Percentiles rank a stretch among this genome's conserved stretches.
Evolutionary conservation across 2,888 invertebrate species (phyloP).

Genomic region (Capitulum mitella): DNA sequence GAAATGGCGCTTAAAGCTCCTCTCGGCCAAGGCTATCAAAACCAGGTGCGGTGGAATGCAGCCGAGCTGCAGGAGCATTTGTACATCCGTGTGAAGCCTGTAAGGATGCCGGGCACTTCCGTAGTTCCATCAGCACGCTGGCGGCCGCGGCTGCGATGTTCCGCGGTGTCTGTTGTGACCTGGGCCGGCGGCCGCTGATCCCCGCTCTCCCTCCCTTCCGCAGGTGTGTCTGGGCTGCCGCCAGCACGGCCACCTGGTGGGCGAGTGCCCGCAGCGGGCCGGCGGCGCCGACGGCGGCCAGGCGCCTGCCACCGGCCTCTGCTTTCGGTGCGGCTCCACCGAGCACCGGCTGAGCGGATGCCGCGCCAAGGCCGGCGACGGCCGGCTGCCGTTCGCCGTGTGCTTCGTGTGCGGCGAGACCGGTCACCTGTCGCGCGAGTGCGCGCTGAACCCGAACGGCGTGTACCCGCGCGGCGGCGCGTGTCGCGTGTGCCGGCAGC

Average conservation of each 20-base stretch:
- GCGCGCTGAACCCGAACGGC: conserved; percentile 79
- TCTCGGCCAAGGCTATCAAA: no score
- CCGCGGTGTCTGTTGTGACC: no score
- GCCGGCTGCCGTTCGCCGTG: conserved; percentile 50
- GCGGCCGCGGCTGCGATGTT: no score
- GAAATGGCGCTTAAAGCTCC: no score
- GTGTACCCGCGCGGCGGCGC: conserved; percentile 75
- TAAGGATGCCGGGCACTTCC: no score
- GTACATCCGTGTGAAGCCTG: no score
- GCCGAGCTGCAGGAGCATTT: no score
- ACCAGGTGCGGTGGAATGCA: no score
- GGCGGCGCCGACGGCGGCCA: conserved; percentile 35
- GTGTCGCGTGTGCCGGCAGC: conserved; percentile 75
- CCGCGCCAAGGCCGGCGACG: conserved; percentile 31
- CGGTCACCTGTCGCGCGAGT: conserved; percentile 80
- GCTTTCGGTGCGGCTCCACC: conserved; percentile 83
- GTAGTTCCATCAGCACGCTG: no score
- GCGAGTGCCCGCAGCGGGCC: conserved; percentile 43
- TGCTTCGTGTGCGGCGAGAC: conserved; percentile 82
- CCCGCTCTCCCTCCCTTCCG: neutral
- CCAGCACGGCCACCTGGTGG: conserved; percentile 44
- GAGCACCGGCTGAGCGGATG: conserved; percentile 61
- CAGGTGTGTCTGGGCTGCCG: conserved; percentile 46
- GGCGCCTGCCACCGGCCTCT: conserved; percentile 53
- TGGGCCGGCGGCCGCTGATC: no score